phyloP scores from a whole-genome alignment of 2,797 vertebrate species.

The Sphenodon punctatus region DNA sequence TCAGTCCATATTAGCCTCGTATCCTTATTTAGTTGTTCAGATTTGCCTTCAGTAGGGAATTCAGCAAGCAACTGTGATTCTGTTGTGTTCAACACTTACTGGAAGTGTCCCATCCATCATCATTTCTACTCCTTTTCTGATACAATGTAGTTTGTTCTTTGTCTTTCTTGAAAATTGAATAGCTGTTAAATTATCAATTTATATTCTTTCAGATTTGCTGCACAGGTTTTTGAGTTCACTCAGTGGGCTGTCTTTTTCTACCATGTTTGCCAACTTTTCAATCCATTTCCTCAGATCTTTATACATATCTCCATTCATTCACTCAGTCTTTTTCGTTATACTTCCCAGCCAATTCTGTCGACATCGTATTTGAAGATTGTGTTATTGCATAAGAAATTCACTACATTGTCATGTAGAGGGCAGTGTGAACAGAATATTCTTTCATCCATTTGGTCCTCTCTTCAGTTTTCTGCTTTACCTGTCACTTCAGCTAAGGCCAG shows the following conservation, averaged over 20 bases:
- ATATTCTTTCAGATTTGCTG: conserved; percentile 81
- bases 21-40: conserved; percentile 74
- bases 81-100: conserved; percentile 72
- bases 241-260: conserved; percentile 74
- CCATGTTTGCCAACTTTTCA: conserved; percentile 77
- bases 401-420: neutral
- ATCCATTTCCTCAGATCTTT: conserved; percentile 62
- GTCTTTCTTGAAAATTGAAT: conserved; percentile 84
- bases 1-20: conserved; percentile 78
- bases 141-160: conserved; percentile 82
- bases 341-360: conserved; percentile 22
- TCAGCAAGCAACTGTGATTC: conserved; percentile 69
- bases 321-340: conserved; percentile 52
- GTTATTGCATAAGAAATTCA: neutral
- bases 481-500: neutral
- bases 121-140: conserved; percentile 82
- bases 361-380: conserved; percentile 30
- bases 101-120: conserved; percentile 81
- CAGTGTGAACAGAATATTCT: neutral
- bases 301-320: conserved; percentile 33
- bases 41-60: conserved; percentile 77
- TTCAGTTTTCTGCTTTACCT: neutral
- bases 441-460: neutral
- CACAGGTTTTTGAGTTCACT: conserved; percentile 68
- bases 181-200: conserved; percentile 85